Evolutionary conservation across 2,888 invertebrate species (phyloP), one percentile per base, ranked within the genome.

Genomic region (Scrobipalpa costella): DNA sequence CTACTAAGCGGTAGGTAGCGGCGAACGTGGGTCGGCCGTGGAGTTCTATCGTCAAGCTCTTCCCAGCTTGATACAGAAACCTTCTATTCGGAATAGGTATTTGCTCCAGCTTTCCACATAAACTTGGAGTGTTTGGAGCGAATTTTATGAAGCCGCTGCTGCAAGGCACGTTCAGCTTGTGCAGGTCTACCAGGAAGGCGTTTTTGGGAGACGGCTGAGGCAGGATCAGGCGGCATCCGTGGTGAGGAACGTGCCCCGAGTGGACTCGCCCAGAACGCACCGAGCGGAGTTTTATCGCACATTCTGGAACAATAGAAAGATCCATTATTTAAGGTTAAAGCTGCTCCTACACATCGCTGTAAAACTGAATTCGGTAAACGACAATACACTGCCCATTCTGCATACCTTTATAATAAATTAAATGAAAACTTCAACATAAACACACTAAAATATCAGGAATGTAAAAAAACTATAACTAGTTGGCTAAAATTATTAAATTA

Each of bases 81-180:
- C 90, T 92, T 67, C 94, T 92, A 73, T 94, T 93, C 13, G 84
- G 83, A 7, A 83, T 77, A 0, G 93, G 88, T 44, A 95, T 90
- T 79, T 95, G 95, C 77, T 95, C 95, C 5, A 95, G 85, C 77
- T 95, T 95, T 1, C 95, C 95, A 80, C 95, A 95, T 13, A 95
- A 80, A 1, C 83, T 84, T 8, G 89, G 85, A 19, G 90, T 79
- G 66, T 89, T 92, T 55, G 92, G 88, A 49, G 90, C 84, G 77
- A 94, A 94, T 68, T 93, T 92, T 58, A 95, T 82, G 80, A 92
- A 94, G 50, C 94, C 94, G 44, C 83, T 86, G 63, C 92, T 81
- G 82, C 95, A 95, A 52, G 95, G 95, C 50, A 95, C 94, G 88
- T 95, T 95, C 63, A 95, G 90, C 64, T 94, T 93, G 72, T 92